These are phyloP conservation scores for Euborellia annulipes DNA, from an alignment of 1,140 invertebrate genomes.

Conservation along the genomic window DNA sequence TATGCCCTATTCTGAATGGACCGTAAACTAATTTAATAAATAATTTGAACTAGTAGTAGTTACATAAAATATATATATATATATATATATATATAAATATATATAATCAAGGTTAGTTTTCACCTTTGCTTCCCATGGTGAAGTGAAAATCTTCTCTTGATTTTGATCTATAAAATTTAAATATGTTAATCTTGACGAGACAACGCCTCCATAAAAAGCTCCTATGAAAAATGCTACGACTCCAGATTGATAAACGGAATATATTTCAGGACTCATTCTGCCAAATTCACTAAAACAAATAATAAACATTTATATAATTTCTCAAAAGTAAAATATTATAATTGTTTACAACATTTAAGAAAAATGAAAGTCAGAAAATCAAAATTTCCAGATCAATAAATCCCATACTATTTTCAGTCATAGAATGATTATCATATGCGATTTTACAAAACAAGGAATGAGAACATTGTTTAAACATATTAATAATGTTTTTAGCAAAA, in stretches of 20 bases:
- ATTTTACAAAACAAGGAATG: too few species aligned
- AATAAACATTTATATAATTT: too few species aligned
- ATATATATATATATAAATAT: conserved; percentile 3
- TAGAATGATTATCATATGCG: too few species aligned
- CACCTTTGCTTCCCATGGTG: conserved; percentile 51
- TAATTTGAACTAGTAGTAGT: not conserved
- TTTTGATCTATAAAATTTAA: conserved; percentile 55
- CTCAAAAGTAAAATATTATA: too few species aligned
- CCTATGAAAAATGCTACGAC: conserved; percentile 38
- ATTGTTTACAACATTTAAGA: too few species aligned
- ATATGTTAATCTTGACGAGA: conserved; percentile 37
- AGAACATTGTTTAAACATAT: too few species aligned
- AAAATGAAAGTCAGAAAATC: too few species aligned
- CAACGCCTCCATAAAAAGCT: conserved; percentile 41
- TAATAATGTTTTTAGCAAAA: too few species aligned
- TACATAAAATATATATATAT: not conserved
- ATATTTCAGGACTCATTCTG: conserved; percentile 37
- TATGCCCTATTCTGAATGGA: not conserved
- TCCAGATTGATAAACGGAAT: conserved; percentile 36
- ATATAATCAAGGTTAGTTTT: conserved; percentile 7
- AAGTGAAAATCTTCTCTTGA: conserved; percentile 47
- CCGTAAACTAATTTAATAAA: not conserved
- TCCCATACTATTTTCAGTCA: too few species aligned
- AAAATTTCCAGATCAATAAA: too few species aligned
- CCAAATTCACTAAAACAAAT: conserved; percentile 44